Evolutionary conservation across 2,888 invertebrate genomes (phyloP).

Genomic region (Pyralis farinalis): DNA sequence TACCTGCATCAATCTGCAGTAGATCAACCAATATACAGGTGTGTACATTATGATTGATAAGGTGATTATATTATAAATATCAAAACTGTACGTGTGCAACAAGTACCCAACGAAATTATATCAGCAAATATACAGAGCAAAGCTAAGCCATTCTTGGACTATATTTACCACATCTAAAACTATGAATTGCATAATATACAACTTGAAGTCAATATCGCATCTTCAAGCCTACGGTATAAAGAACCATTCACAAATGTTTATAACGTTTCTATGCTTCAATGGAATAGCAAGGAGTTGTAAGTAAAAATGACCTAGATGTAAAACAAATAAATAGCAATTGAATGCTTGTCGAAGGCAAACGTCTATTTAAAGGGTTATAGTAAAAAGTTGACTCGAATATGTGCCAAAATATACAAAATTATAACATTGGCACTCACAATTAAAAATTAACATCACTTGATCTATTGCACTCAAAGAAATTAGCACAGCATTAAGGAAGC

Average conservation of each 20-base stretch:
- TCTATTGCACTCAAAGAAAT: constrained; percentile 15
- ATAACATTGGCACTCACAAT: constrained; percentile 16
- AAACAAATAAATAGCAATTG: constrained; percentile 13
- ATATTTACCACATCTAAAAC: no score
- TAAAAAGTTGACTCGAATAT: background rate
- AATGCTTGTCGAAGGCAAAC: constrained; percentile 15
- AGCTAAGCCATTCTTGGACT: no score
- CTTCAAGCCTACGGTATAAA: constrained; percentile 1
- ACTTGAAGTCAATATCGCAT: no score
- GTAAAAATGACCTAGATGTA: constrained; percentile 36
- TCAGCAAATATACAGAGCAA: no score
- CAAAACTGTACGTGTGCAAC: no score
- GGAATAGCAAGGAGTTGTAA: constrained; percentile 79
- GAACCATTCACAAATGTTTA: constrained; percentile 24
- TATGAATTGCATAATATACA: no score
- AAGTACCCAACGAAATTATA: no score
- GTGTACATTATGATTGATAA: no score
- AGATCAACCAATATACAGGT: no score
- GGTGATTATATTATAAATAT: no score
- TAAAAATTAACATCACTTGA: constrained; percentile 11
- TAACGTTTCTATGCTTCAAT: constrained; percentile 63
- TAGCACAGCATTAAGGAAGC: constrained; percentile 21
- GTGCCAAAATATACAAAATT: constrained; percentile 11
- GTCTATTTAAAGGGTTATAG: background rate
- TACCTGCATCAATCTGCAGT: no score